phyloP scores from a whole-genome alignment of 1,140 invertebrate genomes.

The Neotoxoptera formosana region DNA sequence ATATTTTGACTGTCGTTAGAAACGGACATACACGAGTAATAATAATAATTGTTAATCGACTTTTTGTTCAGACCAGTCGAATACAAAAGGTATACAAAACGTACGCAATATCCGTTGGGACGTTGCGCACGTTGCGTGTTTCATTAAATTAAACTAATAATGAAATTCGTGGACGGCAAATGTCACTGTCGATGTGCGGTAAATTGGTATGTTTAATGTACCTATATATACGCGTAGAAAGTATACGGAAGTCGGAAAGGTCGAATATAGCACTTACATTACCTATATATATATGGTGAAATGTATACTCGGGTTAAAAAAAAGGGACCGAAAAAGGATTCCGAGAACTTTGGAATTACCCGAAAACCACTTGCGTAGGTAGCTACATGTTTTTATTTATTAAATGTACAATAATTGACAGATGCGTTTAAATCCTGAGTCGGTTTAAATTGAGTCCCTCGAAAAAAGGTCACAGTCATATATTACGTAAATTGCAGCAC shows the following conservation, averaged over 20 bases:
- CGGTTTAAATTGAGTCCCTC: too few species aligned
- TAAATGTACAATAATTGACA: neutral
- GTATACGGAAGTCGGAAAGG: neutral
- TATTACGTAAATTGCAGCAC: too few species aligned
- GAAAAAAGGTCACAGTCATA: too few species aligned
- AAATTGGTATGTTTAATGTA: neutral
- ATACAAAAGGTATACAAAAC: neutral
- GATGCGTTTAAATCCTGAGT: neutral
- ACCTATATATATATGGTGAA: neutral
- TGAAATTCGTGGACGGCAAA: neutral
- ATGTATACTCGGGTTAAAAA: neutral
- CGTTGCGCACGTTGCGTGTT: neutral
- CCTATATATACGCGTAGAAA: too few species aligned
- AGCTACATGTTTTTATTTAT: neutral
- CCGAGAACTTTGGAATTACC: neutral
- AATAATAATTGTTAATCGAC: neutral
- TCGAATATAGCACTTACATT: neutral
- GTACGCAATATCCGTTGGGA: neutral
- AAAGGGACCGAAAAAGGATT: neutral
- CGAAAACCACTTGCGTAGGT: neutral
- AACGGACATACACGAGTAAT: neutral
- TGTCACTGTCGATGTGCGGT: neutral
- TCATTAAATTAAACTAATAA: neutral
- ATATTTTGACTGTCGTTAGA: neutral
- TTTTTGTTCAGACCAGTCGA: neutral